These are phyloP conservation scores for Homalodisca vitripennis DNA, from an alignment of 1,140 invertebrate genomes.

Conservation along the genomic window DNA sequence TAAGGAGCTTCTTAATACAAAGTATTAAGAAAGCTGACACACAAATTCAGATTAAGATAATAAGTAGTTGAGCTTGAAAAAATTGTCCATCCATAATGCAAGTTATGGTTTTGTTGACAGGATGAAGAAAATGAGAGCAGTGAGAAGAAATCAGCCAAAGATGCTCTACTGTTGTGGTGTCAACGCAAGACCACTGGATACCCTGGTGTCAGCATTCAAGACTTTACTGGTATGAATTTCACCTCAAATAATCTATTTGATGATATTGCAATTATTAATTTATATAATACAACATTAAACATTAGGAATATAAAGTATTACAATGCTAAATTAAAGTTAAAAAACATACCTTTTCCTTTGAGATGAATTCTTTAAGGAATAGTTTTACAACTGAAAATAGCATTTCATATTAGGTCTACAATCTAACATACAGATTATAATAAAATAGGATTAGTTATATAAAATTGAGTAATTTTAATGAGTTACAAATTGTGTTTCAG, in stretches of 20 bases:
- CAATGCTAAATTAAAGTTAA: too few species aligned
- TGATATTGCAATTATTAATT: too few species aligned
- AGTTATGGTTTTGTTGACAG: constrained; percentile 51
- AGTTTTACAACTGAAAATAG: too few species aligned
- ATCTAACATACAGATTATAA: background rate
- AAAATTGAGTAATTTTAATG: background rate
- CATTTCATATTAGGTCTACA: background rate
- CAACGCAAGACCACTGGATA: constrained; percentile 96
- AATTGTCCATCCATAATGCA: background rate
- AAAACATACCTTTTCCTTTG: too few species aligned
- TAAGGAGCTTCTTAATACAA: too few species aligned
- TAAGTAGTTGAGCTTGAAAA: background rate
- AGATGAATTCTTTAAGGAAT: too few species aligned
- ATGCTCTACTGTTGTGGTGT: constrained; percentile 97
- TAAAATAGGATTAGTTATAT: background rate
- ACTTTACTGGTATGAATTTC: constrained; percentile 63
- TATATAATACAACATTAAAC: too few species aligned
- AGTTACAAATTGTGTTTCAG: constrained; percentile 60
- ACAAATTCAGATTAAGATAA: background rate
- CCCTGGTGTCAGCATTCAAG: constrained; percentile 83
- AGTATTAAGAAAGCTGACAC: too few species aligned
- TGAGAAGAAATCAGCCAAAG: constrained; percentile 98
- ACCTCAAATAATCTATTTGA: too few species aligned
- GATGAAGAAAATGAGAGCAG: constrained; percentile 97
- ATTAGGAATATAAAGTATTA: too few species aligned